A percentile compares a stretch with the other conserved stretches of the same genome.
phyloP scores from a whole-genome alignment of 1,140 invertebrate species.

The Hermetia illucens region DNA sequence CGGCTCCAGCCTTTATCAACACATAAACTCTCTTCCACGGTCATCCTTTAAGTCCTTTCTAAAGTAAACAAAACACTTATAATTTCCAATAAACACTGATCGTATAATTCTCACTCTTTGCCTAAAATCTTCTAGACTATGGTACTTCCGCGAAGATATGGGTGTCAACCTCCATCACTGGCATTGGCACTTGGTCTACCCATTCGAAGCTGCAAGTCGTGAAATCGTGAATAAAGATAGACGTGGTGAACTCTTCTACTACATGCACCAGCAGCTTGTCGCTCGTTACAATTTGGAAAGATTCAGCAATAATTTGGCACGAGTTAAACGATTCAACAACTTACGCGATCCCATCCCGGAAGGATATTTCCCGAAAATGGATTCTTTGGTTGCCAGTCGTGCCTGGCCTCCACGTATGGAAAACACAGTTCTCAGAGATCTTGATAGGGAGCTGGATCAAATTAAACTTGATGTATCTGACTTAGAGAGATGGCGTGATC shows the following conservation, averaged over 20 bases:
- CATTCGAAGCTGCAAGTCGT: conserved; percentile 42
- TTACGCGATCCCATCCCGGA: conserved; percentile 46
- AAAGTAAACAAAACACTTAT: conserved; percentile 7
- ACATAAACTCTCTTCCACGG: no score
- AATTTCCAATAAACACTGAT: conserved; percentile 1
- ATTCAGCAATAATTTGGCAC: conserved; percentile 41
- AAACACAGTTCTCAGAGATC: conserved; percentile 41
- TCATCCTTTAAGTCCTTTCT: no score
- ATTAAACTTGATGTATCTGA: conserved; percentile 50
- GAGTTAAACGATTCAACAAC: conserved; percentile 42
- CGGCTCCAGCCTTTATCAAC: no score
- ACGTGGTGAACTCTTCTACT: conserved; percentile 61
- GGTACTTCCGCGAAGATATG: conserved; percentile 58
- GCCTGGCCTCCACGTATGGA: conserved; percentile 46
- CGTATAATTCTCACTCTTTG: no score
- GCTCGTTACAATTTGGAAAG: conserved; percentile 56
- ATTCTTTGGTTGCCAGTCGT: conserved; percentile 45
- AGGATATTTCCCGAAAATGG: conserved; percentile 59
- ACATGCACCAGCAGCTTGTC: conserved; percentile 60
- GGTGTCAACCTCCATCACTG: conserved; percentile 67
- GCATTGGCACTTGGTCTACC: conserved; percentile 75
- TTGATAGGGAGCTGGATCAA: conserved; percentile 50
- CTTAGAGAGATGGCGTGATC: conserved; percentile 57
- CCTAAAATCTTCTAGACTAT: conserved; percentile 12
- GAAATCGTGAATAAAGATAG: conserved; percentile 50